Evolutionary conservation across 2,113 vertebrate genomes (phyloP).

Genomic region (Oryzias woworae): DNA sequence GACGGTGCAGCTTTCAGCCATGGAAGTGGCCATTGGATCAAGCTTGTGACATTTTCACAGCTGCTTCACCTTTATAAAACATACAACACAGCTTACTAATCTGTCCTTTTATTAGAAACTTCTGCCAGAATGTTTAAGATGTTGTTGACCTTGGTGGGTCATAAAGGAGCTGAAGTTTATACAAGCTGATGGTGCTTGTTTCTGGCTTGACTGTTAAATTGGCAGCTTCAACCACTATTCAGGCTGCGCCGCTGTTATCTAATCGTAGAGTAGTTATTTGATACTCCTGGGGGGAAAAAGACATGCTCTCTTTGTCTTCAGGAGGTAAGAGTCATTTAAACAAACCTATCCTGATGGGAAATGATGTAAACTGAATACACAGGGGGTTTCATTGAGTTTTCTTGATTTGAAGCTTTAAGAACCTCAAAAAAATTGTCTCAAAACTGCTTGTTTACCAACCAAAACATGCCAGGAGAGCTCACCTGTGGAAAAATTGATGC

Average conservation of each 20-base stretch:
- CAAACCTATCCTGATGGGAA: too few species aligned
- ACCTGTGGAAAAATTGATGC: neutral
- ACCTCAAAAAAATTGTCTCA: neutral
- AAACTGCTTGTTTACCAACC: neutral
- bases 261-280: neutral
- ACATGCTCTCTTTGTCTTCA: neutral
- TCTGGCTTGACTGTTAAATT: conserved; percentile 1
- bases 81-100: conserved; percentile 6
- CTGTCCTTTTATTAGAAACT: neutral
- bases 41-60: conserved; percentile 34
- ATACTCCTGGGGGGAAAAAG: neutral
- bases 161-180: neutral
- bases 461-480: neutral
- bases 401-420: neutral
- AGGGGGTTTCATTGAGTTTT: neutral
- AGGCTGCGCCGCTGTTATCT: neutral
- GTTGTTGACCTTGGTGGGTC: too few species aligned
- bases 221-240: neutral
- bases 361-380: neutral
- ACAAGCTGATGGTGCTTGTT: neutral
- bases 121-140: neutral
- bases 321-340: neutral
- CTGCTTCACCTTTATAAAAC: conserved; percentile 15
- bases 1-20: conserved; percentile 11
- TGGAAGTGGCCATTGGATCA: conserved; percentile 35